Base-by-base conservation (phyloP, 2,797 vertebrate genomes). In the Mycteria americana region DNA sequence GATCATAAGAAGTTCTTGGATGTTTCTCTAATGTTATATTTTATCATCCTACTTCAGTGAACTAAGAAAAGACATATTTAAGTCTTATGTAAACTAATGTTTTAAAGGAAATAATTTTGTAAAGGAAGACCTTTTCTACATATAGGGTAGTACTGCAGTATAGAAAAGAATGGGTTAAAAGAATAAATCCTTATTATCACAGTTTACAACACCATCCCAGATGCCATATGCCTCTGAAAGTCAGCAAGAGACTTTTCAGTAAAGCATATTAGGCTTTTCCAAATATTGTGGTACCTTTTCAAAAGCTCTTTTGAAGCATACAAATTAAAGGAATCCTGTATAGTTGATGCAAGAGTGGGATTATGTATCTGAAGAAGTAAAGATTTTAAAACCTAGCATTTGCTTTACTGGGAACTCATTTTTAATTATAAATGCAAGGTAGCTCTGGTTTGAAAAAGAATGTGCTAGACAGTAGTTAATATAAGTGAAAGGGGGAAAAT, bases 91-190 rank as follows among this genome's bases (percentile, higher is more conserved):
- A 67, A 78, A 96, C 63, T 56, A 59, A 39, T 27, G 18, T 10
- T 51, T 3, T 65, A 39, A 62, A 63, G 19, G 33, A 79, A 65
- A 27, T 45, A 12, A 33, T 80, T 85, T 24, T 63, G 6, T 72
- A 41, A 68, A 5, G 37, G 60, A 77, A 59, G 53, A 51, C 50
- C 28, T 88, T 92, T 88, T 60, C 60, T 72, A 9, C 24, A 7
- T 65, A 14, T 4, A 17, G 18, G 5, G 9, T 62, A 60, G 56
- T 69, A 72, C 39, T 69, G 21, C n/a, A 51, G 56, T 48, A 19
- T 56, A 75, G 95, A 80, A 89, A 87, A 85, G 62, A 94, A 92
- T 9, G 90, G 72, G 90, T 96, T 97, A 96, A 97, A 96, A 88
- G 68, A 79, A 31, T 45, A 96, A 97, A 95, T 91, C 93, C 90